Evolutionary conservation across 2,797 vertebrate genomes (phyloP), one percentile per base, ranked within the genome.

Genomic region (Mormyrus hasselquistii): DNA sequence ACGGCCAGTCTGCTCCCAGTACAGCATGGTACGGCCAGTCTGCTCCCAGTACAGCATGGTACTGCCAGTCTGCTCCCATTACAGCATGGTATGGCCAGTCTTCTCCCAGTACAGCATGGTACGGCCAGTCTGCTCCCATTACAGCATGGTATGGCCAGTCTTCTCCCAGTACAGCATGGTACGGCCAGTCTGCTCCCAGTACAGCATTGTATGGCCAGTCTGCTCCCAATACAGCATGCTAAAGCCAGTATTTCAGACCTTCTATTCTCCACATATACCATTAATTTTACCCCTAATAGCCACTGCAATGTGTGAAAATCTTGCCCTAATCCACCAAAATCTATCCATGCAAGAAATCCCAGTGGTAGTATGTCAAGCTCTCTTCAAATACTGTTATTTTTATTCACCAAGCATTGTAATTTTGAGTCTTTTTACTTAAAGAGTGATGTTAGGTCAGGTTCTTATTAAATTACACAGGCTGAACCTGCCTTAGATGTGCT

Each of bases 361-460:
- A 86, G 14, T 22, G 16, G n/a, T 73, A n/a, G 57, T 4, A 62
- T n/a, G 7, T 53, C 47, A 34, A 4, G 29, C 50, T 79, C 29
- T 44, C 19, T 73, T 52, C 87, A 65, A 50, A 7, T n/a, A 89
- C 69, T 89, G 86, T 83, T 76, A 55, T 90, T 92, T 53, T 89
- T 65, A 84, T 55, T 87, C 88, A 87, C 89, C 83, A 90, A 91
- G 87, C 49, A 49, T 89, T 89, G 91, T 93, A 93, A 92, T 94
- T 92, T 93, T 10, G 91, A 93, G 93, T 93, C 91, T 89, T 92
- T 95, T 95, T 96, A 94, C 94, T 96, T 95, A 95, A 94, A 94
- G 92, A 92, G 92, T 94, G 94, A 94, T 94, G 92, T 94, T 92
- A 90, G 92, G 91, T 94, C 94, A 93, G 93, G 94, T 55, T 96